Evolutionary conservation across 2,797 vertebrate species (phyloP), one percentile per base, ranked within the genome.

Genomic region (Sebastiscus albofasciatus): DNA sequence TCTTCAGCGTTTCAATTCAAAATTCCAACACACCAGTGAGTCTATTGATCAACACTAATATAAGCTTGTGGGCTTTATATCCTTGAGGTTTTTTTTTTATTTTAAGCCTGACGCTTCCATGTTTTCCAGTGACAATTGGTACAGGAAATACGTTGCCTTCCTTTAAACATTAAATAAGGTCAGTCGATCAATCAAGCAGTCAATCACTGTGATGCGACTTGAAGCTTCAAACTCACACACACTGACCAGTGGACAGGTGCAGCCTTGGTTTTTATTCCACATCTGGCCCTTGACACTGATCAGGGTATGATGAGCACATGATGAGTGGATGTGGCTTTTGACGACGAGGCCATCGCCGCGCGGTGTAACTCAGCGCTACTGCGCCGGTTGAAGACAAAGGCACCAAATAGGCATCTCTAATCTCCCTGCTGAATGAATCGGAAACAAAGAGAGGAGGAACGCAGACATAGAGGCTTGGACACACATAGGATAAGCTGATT

Each of bases 401-500:
- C 91, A 72, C 85, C 90, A 95, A 96, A 95, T 94, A 95, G 94
- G 94, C 94, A 87, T 94, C 91, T 92, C 95, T 96, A 96, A 96
- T 96, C 95, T 94, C 89, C 88, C 92, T 89, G 93, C 94, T 95
- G 94, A 96, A 95, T 95, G 95, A 95, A 94, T 90, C 80, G 5
- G 84, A 94, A 91, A 95, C 92, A 95, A 95, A 96, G 94, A 94
- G 93, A 90, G 88, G 85, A 92, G 89, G 89, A 93, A 93, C 93
- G 91, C 91, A 94, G 91, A 94, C 90, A 92, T 71, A 91, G 91
- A 89, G 88, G 90, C 91, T 92, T 93, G 93, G 92, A 95, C 94
- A 94, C 93, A 94, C 92, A 93, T 90, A 83, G 93, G 94, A 94
- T 96, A 95, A 96, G 95, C 94, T 94, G 94, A 94, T 95, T 95